phyloP scores from a whole-genome alignment of 2,113 vertebrate genomes.

The Anhinga rufa region DNA sequence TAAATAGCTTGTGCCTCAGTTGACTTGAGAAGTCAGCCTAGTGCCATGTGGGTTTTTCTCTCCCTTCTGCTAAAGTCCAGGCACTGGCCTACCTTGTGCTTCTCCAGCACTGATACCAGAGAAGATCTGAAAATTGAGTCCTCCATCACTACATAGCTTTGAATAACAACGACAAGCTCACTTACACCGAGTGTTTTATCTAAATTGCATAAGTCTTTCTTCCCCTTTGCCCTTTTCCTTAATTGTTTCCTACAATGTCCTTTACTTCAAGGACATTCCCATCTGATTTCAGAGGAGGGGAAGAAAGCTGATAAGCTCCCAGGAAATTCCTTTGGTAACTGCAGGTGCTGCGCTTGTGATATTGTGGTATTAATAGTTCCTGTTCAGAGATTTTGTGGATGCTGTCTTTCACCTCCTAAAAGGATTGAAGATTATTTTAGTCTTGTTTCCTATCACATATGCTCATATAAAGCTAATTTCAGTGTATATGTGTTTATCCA shows the following conservation, averaged over 20 bases:
- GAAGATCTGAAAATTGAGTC: not conserved
- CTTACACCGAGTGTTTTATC: not conserved
- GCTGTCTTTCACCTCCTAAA: not conserved
- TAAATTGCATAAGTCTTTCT: not conserved
- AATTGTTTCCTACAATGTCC: not conserved
- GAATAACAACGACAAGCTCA: not conserved
- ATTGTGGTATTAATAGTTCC: not conserved
- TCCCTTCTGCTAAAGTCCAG: not conserved
- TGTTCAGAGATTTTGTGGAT: not conserved
- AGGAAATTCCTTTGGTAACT: constrained; percentile 25
- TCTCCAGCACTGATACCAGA: not conserved
- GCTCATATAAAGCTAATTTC: not conserved
- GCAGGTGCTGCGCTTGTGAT: not conserved
- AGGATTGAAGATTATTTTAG: not conserved
- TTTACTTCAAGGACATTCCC: not conserved
- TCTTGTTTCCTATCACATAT: not conserved
- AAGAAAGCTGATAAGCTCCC: constrained; percentile 20
- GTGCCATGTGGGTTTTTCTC: not conserved
- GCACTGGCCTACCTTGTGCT: not conserved
- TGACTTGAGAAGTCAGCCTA: not conserved
- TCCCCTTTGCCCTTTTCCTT: not conserved
- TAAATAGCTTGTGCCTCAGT: not conserved
- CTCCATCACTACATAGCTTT: not conserved
- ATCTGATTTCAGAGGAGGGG: not conserved
- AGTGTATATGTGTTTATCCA: not conserved